A percentile compares a stretch with the other conserved stretches of the same genome.
These are phyloP conservation scores for Hozukius guyotensis DNA, from an alignment of 2,797 vertebrate genomes.

Conservation along the genomic window DNA sequence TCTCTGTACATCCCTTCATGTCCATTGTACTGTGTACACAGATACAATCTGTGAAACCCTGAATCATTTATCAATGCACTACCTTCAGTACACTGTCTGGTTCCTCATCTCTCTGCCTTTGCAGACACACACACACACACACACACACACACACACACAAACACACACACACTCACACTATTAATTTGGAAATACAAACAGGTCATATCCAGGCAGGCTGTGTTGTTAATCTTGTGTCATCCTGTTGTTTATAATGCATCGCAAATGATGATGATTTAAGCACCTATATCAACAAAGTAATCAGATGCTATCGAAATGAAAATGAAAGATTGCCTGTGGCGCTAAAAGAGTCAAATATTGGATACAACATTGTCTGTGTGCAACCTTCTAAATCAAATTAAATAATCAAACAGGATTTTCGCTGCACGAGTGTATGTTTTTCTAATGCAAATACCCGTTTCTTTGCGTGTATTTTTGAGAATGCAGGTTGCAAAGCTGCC, in stretches of 20 bases:
- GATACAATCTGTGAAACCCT: slow-evolving; percentile 25
- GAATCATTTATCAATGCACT: slow-evolving; percentile 40
- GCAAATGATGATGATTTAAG: slow-evolving; percentile 43
- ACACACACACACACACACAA: not conserved
- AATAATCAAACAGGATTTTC: not conserved
- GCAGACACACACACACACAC: not conserved
- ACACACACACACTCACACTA: not conserved
- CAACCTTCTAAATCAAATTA: not conserved
- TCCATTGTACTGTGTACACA: slow-evolving; percentile 3
- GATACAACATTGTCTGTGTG: not conserved
- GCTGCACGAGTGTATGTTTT: not conserved
- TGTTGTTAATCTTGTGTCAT: slow-evolving; percentile 44
- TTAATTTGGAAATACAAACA: slow-evolving; percentile 36
- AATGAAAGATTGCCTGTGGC: slow-evolving; percentile 20
- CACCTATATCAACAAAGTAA: slow-evolving; percentile 37
- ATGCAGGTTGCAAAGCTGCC: not conserved
- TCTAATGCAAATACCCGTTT: not conserved
- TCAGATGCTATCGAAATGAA: slow-evolving; percentile 38
- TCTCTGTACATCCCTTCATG: not conserved
- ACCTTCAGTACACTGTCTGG: not conserved
- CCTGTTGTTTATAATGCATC: slow-evolving; percentile 41
- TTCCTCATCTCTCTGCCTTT: not conserved
- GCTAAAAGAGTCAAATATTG: slow-evolving; percentile 9
- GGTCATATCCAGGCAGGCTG: slow-evolving; percentile 27
- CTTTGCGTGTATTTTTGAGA: not conserved